Evolutionary conservation across 1,140 invertebrate genomes (phyloP).

Genomic region (Drosophila sechellia): DNA sequence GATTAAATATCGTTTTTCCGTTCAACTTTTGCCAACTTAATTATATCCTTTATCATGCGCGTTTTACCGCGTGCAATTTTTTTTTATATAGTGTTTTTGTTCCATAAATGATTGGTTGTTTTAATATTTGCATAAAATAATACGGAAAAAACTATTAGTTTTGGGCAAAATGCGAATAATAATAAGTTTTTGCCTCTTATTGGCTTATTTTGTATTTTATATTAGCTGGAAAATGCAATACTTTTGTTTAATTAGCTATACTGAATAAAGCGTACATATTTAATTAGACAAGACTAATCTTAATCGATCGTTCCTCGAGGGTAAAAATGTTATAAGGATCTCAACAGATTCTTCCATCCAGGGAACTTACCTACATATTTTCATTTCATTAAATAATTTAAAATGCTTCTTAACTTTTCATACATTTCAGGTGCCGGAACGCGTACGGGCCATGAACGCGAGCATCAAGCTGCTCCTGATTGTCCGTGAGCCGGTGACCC

Average conservation of each 20-base stretch:
- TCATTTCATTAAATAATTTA: neutral
- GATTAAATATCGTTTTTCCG: neutral
- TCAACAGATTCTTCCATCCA: too few relatives aligned
- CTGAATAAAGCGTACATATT: too few relatives aligned
- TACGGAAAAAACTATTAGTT: neutral
- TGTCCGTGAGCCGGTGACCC: constrained; percentile 96
- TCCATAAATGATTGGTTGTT: neutral
- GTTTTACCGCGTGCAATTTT: neutral
- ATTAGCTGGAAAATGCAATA: too few relatives aligned
- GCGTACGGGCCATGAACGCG: constrained; percentile 96
- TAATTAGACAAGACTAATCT: too few relatives aligned
- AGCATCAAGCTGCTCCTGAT: constrained; percentile 96
- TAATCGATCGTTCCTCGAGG: too few relatives aligned
- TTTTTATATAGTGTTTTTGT: neutral
- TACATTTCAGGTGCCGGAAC: constrained; percentile 89
- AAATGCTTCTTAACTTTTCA: neutral
- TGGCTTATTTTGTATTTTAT: neutral
- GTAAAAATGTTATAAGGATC: too few relatives aligned
- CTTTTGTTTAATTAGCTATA: too few relatives aligned
- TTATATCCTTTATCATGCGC: neutral
- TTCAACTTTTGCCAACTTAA: neutral
- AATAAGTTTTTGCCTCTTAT: neutral
- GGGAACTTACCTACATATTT: neutral
- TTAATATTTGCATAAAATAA: constrained; percentile 7
- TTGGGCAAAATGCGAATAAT: neutral